Evolutionary conservation across 2,888 invertebrate genomes (phyloP).

Genomic region (Dorcus hopei): DNA sequence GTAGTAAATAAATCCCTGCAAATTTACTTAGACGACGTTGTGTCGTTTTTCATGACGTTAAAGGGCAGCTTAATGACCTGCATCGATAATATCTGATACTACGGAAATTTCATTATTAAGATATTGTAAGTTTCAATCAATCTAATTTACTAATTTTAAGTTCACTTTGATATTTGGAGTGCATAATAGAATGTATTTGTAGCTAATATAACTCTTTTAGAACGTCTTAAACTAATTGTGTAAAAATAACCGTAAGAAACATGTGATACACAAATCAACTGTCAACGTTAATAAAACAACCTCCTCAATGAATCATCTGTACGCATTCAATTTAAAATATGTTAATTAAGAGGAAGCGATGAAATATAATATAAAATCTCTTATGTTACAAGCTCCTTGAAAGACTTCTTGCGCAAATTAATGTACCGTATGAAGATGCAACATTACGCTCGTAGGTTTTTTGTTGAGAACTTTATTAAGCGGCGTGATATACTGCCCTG

Average conservation of each 20-base stretch:
- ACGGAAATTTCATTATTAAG: too few species aligned
- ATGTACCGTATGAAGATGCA: slow-evolving; percentile 19
- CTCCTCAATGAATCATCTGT: slow-evolving; percentile 12
- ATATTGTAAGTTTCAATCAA: too few species aligned
- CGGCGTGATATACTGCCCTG: slow-evolving; percentile 22
- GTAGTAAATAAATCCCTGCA: slow-evolving; percentile 29
- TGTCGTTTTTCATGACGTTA: too few species aligned
- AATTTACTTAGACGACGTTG: slow-evolving; percentile 25
- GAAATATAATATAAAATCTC: slow-evolving; percentile 8
- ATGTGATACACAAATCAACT: slow-evolving; percentile 16
- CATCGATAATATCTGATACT: too few species aligned
- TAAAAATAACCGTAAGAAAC: slow-evolving; percentile 1
- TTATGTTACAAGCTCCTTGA: not conserved
- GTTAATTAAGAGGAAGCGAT: slow-evolving; percentile 19
- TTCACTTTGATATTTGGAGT: too few species aligned
- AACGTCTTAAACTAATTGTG: too few species aligned
- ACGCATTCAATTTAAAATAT: slow-evolving; percentile 18
- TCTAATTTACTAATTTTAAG: too few species aligned
- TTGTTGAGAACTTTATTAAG: slow-evolving; percentile 16
- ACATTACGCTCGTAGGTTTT: not conserved
- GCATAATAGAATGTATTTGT: too few species aligned
- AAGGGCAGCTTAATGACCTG: too few species aligned
- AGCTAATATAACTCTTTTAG: too few species aligned
- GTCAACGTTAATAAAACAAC: slow-evolving; percentile 19
- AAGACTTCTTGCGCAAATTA: slow-evolving; percentile 9